A percentile compares a stretch with the other conserved stretches of the same genome.
These are phyloP conservation scores for Psilopogon haemacephalus DNA, from an alignment of 2,113 vertebrate genomes.

Conservation along the genomic window DNA sequence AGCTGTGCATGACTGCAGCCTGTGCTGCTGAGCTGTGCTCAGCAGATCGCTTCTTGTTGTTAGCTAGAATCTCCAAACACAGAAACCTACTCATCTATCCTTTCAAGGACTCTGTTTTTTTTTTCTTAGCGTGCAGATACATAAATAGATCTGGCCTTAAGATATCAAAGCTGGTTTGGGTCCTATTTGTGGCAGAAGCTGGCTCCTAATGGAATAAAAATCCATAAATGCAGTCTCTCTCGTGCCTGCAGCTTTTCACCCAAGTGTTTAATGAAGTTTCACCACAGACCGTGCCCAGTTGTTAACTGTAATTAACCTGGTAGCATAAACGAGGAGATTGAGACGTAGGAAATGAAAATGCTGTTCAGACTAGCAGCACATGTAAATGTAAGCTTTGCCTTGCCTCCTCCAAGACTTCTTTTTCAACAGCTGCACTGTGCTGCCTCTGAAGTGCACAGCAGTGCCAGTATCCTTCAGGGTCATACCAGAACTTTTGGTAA, in stretches of 20 bases:
- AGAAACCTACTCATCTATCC: not conserved
- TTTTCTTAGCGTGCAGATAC: not conserved
- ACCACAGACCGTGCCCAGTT: not conserved
- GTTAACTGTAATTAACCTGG: not conserved
- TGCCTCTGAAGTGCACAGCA: not conserved
- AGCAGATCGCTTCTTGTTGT: not conserved
- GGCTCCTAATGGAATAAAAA: constrained; percentile 30
- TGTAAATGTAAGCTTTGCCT: not conserved
- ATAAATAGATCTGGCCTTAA: not conserved
- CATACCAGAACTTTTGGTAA: not conserved
- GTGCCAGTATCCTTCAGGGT: not conserved
- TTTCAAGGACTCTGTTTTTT: not conserved
- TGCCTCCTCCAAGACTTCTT: not conserved
- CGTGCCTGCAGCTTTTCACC: not conserved
- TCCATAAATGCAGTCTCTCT: not conserved
- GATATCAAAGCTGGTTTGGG: not conserved
- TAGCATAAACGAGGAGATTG: not conserved
- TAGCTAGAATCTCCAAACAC: not conserved
- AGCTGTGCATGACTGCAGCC: too few relatives aligned
- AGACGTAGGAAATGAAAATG: not conserved
- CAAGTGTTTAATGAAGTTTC: not conserved
- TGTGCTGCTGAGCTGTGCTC: too few relatives aligned
- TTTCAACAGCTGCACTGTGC: not conserved
- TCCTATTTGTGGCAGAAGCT: constrained; percentile 16
- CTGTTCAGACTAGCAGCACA: not conserved